Evolutionary conservation across 2,113 vertebrate genomes (phyloP), one percentile per base, ranked within the genome.

Genomic region (Camelus bactrianus): DNA sequence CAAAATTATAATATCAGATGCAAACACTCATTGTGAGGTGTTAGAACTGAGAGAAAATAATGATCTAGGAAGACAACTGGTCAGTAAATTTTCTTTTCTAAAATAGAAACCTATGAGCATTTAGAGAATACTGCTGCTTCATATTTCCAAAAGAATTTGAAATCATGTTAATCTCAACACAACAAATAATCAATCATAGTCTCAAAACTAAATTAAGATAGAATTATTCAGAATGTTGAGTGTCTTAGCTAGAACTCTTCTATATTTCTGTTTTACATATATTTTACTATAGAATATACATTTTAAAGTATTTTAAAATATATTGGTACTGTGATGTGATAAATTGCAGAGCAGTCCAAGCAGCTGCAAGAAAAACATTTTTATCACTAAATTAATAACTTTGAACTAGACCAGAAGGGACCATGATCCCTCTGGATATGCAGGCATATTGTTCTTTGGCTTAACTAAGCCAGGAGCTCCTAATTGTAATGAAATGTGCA

Each of bases 331-430:
- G 58, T 84, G 72, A 0, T 91, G 24, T 75, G 65, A 79, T 89
- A 65, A 94, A 69, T 54, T 95, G 58, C 6, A 65, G 11, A 72
- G 84, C 1, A 95, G 69, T 19, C 17, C 16, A 96, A 93, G 70
- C 73, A 98, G 72, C 94, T 97, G 98, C 13, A 93, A 46, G 93
- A 62, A 97, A 97, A 94, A n/a, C 0, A 93, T 69, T 50, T 91
- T 89, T 93, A 94, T 97, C 97, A 94, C n/a, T 92, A 96, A 85
- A 96, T 79, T 80, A 97, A 95, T 94, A 86, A 97, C 95, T 97
- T 96, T 50, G 76, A 12, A 92, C 38, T 84, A 87, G 52, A 97
- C 38, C 85, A 97, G 97, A 98, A 97, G 91, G 89, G 91, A 95
- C 65, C 26, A 81, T 90, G 95, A 86, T 95, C 89, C 98, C 91